Evolutionary conservation across 1,140 invertebrate species (phyloP), one percentile per base, ranked within the genome.

Genomic region (Copidosoma floridanum): DNA sequence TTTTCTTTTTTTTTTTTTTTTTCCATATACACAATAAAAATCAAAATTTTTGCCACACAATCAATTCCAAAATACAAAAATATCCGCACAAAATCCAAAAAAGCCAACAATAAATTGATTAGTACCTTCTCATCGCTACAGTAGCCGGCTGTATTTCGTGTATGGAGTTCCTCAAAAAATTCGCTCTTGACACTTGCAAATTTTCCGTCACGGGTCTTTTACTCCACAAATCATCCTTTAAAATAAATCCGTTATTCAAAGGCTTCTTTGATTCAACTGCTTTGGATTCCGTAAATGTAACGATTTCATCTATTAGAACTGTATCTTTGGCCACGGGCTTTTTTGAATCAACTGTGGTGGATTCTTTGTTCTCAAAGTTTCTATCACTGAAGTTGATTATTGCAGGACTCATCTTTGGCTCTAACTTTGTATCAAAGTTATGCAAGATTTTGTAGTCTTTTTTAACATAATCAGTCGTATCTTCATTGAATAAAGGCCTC

Each of bases 91-190:
- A 61, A 61, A 61, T 61, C 37, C 23, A 16, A 23, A 50, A 61
- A 54, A 61, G 56, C 51, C 59, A 56, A 56, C 35, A 43, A 12
- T 38, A 27, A 52, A 46, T 24, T 26, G 24, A 41, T 54, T 32
- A 55, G 29, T 62, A 62, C 60, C 60, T 62, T 24, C 29, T 44
- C 5, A 56, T 56, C 24, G 46, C 14, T 37, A 38, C 50, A 55
- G 32, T 56, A 32, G 52, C 14, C 18, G 60, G 47, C 20, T 62
- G 60, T 11, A 41, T 43, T 51, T 57, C 60, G 23, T 62, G 60
- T 35, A 62, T 57, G 20, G 60, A 62, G 44, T 62, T 62, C 57
- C 60, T 56, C 16, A 62, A 47, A n/a, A 62, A 62, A 46, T 51
- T 51, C 21, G 60, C 43, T 62, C 60, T 62, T 50, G 60, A 62